Evolutionary conservation across 2,888 invertebrate species (phyloP).

Genomic region (Stenolophus ochropezus): DNA sequence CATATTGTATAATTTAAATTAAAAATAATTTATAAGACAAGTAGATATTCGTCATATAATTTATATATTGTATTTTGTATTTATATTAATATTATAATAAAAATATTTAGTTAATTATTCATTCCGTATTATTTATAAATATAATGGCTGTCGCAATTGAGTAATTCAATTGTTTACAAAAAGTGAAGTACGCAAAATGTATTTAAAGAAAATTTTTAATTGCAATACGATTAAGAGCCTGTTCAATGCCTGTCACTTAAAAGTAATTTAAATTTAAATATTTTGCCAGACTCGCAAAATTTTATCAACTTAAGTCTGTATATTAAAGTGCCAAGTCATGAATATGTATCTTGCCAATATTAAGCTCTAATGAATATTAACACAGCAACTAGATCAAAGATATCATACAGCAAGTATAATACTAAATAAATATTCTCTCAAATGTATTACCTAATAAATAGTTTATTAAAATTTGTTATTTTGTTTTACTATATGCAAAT

Average conservation of each 20-base stretch:
- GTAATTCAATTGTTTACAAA: too few species aligned
- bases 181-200: too few species aligned
- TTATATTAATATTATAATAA: too few species aligned
- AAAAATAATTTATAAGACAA: too few species aligned
- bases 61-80: too few species aligned
- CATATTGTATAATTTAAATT: too few species aligned
- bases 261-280: constrained; percentile 56
- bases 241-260: constrained; percentile 40
- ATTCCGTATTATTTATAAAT: too few species aligned
- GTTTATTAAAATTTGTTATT: neutral
- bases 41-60: too few species aligned
- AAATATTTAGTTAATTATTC: too few species aligned
- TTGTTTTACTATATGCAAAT: neutral
- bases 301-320: constrained; percentile 49
- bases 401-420: constrained; percentile 30
- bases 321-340: constrained; percentile 50
- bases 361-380: constrained; percentile 57
- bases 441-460: neutral
- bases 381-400: constrained; percentile 52
- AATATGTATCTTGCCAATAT: constrained; percentile 56
- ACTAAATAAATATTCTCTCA: neutral
- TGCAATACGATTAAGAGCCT: constrained; percentile 6
- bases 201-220: too few species aligned
- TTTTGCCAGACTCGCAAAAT: constrained; percentile 49
- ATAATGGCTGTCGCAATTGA: too few species aligned